Base-by-base conservation (phyloP, 2,888 invertebrate genomes). In the Melanophora roralis region DNA sequence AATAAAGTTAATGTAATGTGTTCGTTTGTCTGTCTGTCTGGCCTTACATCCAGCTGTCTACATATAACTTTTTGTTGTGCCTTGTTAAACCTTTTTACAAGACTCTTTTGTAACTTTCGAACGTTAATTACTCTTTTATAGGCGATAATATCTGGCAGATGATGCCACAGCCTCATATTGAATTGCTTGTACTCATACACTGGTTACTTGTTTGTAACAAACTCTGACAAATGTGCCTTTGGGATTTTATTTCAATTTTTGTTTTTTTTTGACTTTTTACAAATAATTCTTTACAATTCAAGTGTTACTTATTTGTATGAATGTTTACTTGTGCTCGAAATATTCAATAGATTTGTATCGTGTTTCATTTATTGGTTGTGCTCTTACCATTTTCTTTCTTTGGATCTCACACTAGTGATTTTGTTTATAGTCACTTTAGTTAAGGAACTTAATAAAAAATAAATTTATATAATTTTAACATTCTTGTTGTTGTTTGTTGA, bases 91-190 rank as follows among this genome's bases (percentile, higher is more conserved):
- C 60, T 71, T 80, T 68, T 62, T 73, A 80, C 71, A 80, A 72
- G 72, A 76, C 72, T 68, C 76, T 80, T 57, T 78, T 81, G 81
- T 78, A 78, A 81, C 68, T 71, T 81, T 75, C 76, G 59, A 65
- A 80, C 81, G 83, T 82, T 83, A 83, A 83, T 83, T 83, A 82
- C 82, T 80, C 77, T 81, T 83, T 82, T 82, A 82, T 81, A 80
- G 81, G 78, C 82, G 82, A 83, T 82, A 81, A 82, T 82, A 83
- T 83, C 83, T 80, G 82, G 78, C 82, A 82, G 82, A 57, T 80
- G 77, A 74, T 72, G 76, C 80, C 62, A 64, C 78, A 76, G 43
- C 59, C 51, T 57, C 59, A 23, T 34, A 51, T 59, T 27, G 4
- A 27, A 5, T 27, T 6, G 27, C 6, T 5, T 6, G 27, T 27